phyloP scores from a whole-genome alignment of 2,113 vertebrate species.

The Probosciger aterrimus region DNA sequence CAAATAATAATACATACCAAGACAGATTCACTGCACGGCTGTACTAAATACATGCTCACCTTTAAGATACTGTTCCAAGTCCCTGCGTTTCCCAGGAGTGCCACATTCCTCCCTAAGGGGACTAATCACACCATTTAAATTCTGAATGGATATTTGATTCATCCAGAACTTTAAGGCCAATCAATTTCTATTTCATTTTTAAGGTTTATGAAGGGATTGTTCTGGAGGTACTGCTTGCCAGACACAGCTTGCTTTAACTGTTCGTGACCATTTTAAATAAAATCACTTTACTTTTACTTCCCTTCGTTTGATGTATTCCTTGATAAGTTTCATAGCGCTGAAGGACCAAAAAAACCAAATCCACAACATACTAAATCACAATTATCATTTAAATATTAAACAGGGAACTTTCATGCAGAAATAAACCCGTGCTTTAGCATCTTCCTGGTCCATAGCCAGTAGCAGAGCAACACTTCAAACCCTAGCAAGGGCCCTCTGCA shows the following conservation, averaged over 20 bases:
- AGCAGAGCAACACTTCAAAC: background rate
- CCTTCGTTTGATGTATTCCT: background rate
- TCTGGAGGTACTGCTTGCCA: background rate
- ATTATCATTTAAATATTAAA: background rate
- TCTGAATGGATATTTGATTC: background rate
- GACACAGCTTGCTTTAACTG: background rate
- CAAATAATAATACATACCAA: background rate
- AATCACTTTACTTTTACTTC: background rate
- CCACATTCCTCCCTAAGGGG: background rate
- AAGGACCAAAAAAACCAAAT: background rate
- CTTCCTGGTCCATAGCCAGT: background rate
- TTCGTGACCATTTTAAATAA: background rate
- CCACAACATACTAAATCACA: background rate
- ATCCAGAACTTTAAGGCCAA: background rate
- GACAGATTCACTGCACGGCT: background rate
- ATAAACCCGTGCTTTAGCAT: too few relatives aligned
- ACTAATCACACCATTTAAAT: background rate
- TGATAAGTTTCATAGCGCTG: background rate
- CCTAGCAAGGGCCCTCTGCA: background rate
- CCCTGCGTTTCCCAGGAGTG: background rate
- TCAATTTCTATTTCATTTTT: background rate
- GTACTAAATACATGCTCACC: background rate
- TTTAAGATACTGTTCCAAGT: background rate
- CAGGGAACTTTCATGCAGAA: background rate
- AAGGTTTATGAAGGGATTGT: background rate